These are phyloP conservation scores for Montifringilla adamsi DNA, from an alignment of 2,113 vertebrate species.

Conservation along the genomic window DNA sequence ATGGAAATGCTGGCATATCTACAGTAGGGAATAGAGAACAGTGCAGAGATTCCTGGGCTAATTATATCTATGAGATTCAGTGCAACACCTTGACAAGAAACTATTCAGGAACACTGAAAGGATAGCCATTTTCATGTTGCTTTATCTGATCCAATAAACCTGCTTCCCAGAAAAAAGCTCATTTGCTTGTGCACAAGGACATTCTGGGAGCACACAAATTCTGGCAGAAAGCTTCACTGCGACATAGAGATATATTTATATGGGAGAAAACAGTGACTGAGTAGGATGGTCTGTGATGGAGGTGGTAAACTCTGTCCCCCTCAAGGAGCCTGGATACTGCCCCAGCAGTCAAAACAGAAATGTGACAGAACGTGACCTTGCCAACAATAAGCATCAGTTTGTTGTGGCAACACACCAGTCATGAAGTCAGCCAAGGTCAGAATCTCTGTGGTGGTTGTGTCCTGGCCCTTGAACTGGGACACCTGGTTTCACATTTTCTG, in stretches of 20 bases:
- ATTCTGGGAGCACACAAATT: not conserved
- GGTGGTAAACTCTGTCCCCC: not conserved
- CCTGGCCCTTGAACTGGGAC: not conserved
- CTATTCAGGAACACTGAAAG: not conserved
- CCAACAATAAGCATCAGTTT: not conserved
- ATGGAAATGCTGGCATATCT: not conserved
- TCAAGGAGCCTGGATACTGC: not conserved
- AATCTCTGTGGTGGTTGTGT: not conserved
- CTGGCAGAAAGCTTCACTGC: not conserved
- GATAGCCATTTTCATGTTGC: not conserved
- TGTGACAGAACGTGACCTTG: not conserved
- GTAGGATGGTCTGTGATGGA: not conserved
- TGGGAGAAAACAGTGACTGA: not conserved
- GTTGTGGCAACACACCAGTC: not conserved
- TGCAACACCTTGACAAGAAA: not conserved
- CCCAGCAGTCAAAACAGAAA: not conserved
- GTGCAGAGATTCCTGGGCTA: not conserved
- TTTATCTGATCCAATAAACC: not conserved
- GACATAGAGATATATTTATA: not conserved
- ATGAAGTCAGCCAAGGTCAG: not conserved
- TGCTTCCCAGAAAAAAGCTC: not conserved
- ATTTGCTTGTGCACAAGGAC: not conserved
- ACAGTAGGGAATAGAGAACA: not conserved
- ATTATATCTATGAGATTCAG: not conserved
- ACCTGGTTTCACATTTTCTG: not conserved